Conservation (phyloP, 2,113 vertebrate species). For the Apaloderma vittatum region DNA sequence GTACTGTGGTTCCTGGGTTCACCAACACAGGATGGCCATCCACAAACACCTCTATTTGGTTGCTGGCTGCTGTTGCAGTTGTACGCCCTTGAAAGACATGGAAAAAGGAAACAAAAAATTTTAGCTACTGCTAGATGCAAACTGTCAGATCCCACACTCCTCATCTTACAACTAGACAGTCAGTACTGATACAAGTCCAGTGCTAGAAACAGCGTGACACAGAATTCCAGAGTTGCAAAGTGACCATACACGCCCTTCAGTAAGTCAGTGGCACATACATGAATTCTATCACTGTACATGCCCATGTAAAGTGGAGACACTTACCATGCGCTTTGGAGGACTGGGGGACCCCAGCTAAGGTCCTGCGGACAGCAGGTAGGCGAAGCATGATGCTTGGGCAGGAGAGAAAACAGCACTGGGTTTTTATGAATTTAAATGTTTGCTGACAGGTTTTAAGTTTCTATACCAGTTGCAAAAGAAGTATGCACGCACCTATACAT, state of each 20-base stretch:
- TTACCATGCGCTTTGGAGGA: constrained; percentile 82
- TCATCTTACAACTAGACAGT: not conserved
- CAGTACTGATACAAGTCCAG: fast-evolving
- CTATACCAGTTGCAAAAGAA: not conserved
- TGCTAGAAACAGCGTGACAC: fast-evolving
- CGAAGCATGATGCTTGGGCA: constrained; percentile 86
- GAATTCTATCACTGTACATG: not conserved
- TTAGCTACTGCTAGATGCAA: not conserved
- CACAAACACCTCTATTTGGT: constrained; percentile 93
- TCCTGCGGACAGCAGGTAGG: constrained; percentile 80
- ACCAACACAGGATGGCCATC: constrained; percentile 91
- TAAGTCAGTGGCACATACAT: fast-evolving
- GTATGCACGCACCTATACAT: fast-evolving
- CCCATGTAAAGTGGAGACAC: not conserved
- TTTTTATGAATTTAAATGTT: not conserved
- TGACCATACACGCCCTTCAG: fast-evolving
- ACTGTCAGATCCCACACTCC: fast-evolving
- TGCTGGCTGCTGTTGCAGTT: constrained; percentile 84
- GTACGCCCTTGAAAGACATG: constrained; percentile 76
- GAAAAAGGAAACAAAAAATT: not conserved
- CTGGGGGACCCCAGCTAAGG: constrained; percentile 78
- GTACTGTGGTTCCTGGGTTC: constrained; percentile 92
- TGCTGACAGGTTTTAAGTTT: not conserved
- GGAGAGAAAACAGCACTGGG: not conserved
- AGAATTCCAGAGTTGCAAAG: not conserved